phyloP scores from a whole-genome alignment of 2,888 invertebrate genomes.

The Patella caerulea region DNA sequence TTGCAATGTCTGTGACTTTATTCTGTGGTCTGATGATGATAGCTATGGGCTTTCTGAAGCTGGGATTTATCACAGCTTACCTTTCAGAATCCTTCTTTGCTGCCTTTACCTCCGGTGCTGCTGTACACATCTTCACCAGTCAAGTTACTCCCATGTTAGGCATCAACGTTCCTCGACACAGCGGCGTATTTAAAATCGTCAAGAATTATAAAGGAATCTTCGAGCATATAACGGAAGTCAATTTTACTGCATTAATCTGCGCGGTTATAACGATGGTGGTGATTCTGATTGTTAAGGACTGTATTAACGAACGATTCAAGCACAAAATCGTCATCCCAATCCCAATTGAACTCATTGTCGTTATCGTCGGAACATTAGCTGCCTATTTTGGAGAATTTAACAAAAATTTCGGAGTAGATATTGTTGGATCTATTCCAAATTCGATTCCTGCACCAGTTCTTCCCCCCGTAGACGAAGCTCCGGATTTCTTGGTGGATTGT shows the following conservation, averaged over 20 bases:
- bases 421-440: slow-evolving; percentile 60
- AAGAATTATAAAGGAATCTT: slow-evolving; percentile 59
- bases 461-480: slow-evolving; percentile 54
- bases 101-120: slow-evolving; percentile 68
- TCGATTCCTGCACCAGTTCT: slow-evolving; percentile 61
- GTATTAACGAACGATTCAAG: slow-evolving; percentile 65
- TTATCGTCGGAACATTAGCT: slow-evolving; percentile 58
- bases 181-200: slow-evolving; percentile 62
- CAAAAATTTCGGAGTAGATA: slow-evolving; percentile 45
- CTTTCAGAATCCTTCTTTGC: slow-evolving; percentile 68
- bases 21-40: slow-evolving; percentile 61
- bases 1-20: slow-evolving; percentile 59
- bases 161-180: slow-evolving; percentile 51
- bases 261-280: slow-evolving; percentile 52
- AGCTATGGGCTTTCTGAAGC: slow-evolving; percentile 60
- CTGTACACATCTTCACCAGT: slow-evolving; percentile 67
- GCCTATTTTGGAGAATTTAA: slow-evolving; percentile 56
- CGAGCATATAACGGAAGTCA: slow-evolving; percentile 46
- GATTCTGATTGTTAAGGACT: slow-evolving; percentile 63
- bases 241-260: slow-evolving; percentile 56
- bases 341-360: slow-evolving; percentile 69
- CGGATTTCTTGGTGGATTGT: slow-evolving; percentile 58
- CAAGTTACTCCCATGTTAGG: slow-evolving; percentile 66
- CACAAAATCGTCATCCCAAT: slow-evolving; percentile 66
- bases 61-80: slow-evolving; percentile 69